Evolutionary conservation across 2,888 invertebrate genomes (phyloP).

Genomic region (Acrocera orbiculus): DNA sequence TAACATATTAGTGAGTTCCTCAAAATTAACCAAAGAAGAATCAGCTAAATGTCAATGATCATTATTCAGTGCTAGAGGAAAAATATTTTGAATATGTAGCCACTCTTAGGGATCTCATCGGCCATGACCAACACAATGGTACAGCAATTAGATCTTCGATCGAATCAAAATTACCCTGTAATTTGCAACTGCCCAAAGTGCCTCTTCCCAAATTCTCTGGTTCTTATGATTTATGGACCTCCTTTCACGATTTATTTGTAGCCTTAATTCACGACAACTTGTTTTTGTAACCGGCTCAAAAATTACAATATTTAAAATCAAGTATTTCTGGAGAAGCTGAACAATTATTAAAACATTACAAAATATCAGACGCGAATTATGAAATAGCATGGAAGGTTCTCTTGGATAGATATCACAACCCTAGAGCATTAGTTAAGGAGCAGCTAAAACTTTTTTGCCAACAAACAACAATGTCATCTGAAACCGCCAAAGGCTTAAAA

Average conservation of each 20-base stretch:
- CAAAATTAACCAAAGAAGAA: too few relatives aligned
- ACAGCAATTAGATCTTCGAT: too few relatives aligned
- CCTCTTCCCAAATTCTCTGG: neutral
- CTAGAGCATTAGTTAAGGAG: neutral
- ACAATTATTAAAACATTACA: neutral
- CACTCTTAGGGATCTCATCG: too few relatives aligned
- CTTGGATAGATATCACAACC: neutral
- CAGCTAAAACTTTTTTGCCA: neutral
- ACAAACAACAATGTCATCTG: neutral
- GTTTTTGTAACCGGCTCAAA: neutral
- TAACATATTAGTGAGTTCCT: too few relatives aligned
- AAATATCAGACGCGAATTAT: neutral
- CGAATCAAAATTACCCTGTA: too few relatives aligned
- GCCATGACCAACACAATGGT: too few relatives aligned
- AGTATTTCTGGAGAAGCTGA: neutral
- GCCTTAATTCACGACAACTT: neutral
- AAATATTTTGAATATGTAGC: too few relatives aligned
- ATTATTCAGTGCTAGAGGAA: too few relatives aligned
- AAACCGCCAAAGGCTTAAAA: neutral
- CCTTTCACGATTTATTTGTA: neutral
- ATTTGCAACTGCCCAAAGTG: neutral
- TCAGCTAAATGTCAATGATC: too few relatives aligned
- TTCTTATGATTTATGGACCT: neutral
- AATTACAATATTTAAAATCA: conserved; percentile 1
- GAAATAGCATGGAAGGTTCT: neutral